Conservation (phyloP, 2,113 vertebrate species). For the Caloenas nicobarica region DNA sequence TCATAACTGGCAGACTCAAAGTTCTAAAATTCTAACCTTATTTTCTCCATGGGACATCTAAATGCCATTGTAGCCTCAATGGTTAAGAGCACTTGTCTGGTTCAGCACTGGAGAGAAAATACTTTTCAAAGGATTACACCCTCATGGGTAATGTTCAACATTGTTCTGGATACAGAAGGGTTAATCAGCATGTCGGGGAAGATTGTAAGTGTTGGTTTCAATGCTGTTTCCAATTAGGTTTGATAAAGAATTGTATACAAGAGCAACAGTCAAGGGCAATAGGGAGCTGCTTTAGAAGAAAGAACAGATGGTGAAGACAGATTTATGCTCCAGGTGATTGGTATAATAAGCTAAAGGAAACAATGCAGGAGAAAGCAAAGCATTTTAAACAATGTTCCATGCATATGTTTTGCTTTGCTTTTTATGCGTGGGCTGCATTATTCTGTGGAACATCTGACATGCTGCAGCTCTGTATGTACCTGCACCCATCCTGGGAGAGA, state of each 20-base stretch:
- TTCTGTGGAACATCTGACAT: not conserved
- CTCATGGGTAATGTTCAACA: not conserved
- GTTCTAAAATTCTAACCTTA: not conserved
- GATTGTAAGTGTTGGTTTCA: not conserved
- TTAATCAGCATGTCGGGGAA: not conserved
- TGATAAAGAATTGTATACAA: constrained; percentile 2
- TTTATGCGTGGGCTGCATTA: not conserved
- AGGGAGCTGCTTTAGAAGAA: constrained; percentile 1
- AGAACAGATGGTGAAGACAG: constrained; percentile 19
- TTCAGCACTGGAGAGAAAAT: not conserved
- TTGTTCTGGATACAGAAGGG: not conserved
- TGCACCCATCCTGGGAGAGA: not conserved
- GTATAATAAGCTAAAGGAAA: constrained; percentile 24
- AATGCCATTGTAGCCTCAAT: not conserved
- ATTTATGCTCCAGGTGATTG: constrained; percentile 55
- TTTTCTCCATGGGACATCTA: not conserved
- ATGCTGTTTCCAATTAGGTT: constrained; percentile 28
- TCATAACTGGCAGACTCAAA: not conserved
- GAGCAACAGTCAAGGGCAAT: not conserved
- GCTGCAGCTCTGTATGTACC: not conserved
- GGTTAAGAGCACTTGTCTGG: not conserved
- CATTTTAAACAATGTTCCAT: not conserved
- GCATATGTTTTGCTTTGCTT: not conserved
- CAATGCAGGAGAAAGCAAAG: not conserved
- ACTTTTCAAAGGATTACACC: not conserved